Conservation (phyloP, 2,888 invertebrate species). For the Drosophila anomelani region DNA sequence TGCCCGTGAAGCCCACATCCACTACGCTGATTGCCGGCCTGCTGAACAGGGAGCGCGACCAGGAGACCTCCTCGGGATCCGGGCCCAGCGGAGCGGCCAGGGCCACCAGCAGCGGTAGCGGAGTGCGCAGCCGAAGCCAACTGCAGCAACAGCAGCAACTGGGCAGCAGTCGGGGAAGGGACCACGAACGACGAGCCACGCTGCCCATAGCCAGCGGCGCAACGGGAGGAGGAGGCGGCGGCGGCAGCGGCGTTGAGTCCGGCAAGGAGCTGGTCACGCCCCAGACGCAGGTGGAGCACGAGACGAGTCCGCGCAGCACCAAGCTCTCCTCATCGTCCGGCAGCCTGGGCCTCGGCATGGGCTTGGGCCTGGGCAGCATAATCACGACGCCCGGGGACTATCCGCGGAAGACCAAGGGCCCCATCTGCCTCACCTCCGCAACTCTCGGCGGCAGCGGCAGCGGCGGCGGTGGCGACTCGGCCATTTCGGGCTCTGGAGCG, state of each 20-base stretch:
- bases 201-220: constrained; percentile 61
- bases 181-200: constrained; percentile 56
- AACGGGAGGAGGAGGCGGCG: constrained; percentile 4
- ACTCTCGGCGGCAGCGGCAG: constrained; percentile 41
- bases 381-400: constrained; percentile 84
- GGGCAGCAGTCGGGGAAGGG: constrained; percentile 63
- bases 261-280: constrained; percentile 41
- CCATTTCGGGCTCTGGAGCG: constrained; percentile 7
- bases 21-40: constrained; percentile 94
- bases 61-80: constrained; percentile 52
- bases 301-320: constrained; percentile 70
- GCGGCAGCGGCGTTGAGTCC: neutral
- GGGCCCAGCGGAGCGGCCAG: constrained; percentile 31
- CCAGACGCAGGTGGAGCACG: constrained; percentile 41
- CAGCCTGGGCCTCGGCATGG: constrained; percentile 78
- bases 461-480: constrained; percentile 40
- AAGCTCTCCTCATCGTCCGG: constrained; percentile 82
- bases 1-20: constrained; percentile 91
- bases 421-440: constrained; percentile 79
- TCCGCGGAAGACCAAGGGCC: constrained; percentile 83
- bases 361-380: constrained; percentile 78
- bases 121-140: constrained; percentile 77
- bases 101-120: constrained; percentile 66
- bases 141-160: constrained; percentile 73
- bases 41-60: constrained; percentile 87